These are phyloP conservation scores for Gephyroberyx darwinii DNA, from an alignment of 2,797 vertebrate genomes.

Conservation along the genomic window DNA sequence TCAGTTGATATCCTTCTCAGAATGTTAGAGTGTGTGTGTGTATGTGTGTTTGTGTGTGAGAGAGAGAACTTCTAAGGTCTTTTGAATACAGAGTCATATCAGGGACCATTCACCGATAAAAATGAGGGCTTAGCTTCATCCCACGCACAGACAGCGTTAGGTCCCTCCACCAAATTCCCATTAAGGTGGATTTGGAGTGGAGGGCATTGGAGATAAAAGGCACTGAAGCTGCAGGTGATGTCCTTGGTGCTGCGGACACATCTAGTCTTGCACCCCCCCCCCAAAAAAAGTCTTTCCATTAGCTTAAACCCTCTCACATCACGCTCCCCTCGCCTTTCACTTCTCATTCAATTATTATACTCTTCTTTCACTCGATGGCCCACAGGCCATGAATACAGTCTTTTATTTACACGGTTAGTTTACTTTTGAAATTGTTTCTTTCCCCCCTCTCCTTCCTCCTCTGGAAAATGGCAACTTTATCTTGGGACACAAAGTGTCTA, in stretches of 20 bases:
- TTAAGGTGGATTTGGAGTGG: slow-evolving; percentile 55
- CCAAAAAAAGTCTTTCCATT: slow-evolving; percentile 38
- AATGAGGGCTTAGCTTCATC: slow-evolving; percentile 33
- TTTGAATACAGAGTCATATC: slow-evolving; percentile 39
- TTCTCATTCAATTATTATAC: slow-evolving; percentile 19
- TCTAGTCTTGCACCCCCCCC: slow-evolving; percentile 24
- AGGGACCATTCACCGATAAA: slow-evolving; percentile 39
- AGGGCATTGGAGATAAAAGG: slow-evolving; percentile 41
- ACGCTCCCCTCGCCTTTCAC: background rate
- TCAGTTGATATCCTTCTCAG: slow-evolving; percentile 28
- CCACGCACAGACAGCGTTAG: slow-evolving; percentile 30
- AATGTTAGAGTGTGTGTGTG: background rate
- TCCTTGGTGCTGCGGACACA: slow-evolving; percentile 48
- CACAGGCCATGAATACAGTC: slow-evolving; percentile 15
- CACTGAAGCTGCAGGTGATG: slow-evolving; percentile 50
- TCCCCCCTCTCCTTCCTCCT: slow-evolving; percentile 12
- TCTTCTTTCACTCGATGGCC: slow-evolving; percentile 36
- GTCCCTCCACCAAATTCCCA: slow-evolving; percentile 39
- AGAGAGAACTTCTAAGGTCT: slow-evolving; percentile 19
- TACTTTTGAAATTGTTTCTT: slow-evolving; percentile 56
- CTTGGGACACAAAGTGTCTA: slow-evolving; percentile 30
- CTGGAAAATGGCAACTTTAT: slow-evolving; percentile 46
- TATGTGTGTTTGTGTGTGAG: background rate
- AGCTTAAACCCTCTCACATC: slow-evolving; percentile 21
- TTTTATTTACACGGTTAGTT: slow-evolving; percentile 53